Percentiles rank a stretch among this genome's conserved stretches.
Conservation (phyloP, 2,113 vertebrate species). For the Psittacara wagleri region DNA sequence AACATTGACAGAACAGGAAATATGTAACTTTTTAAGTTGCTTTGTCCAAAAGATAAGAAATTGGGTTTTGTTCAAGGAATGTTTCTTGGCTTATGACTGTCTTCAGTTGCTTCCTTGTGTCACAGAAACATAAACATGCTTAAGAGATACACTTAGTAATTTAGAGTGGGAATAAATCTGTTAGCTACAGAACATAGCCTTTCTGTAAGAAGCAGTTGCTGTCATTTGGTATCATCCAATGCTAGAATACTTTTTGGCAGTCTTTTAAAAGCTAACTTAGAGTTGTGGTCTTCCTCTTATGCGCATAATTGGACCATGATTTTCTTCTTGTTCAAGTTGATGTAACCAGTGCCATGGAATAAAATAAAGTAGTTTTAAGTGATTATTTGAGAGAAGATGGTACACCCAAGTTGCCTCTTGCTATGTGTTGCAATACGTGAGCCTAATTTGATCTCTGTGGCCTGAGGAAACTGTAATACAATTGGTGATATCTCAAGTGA, state of each 20-base stretch:
- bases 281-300: not conserved
- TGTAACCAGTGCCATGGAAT: not conserved
- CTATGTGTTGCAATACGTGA: not conserved
- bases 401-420: not conserved
- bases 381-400: not conserved
- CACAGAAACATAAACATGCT: not conserved
- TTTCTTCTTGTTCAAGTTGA: not conserved
- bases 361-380: not conserved
- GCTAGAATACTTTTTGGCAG: not conserved
- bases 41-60: not conserved
- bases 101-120: not conserved
- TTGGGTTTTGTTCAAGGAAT: not conserved
- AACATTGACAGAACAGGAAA: not conserved
- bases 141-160: not conserved
- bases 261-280: not conserved
- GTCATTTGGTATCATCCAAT: not conserved
- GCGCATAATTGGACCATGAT: not conserved
- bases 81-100: not conserved
- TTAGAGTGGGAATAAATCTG: not conserved
- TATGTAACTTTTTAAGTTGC: not conserved
- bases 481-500: not conserved
- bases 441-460: not conserved
- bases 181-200: not conserved
- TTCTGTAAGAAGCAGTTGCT: not conserved
- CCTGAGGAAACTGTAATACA: not conserved